phyloP scores from a whole-genome alignment of 2,888 invertebrate species.

The Chloroclystis v-ata region DNA sequence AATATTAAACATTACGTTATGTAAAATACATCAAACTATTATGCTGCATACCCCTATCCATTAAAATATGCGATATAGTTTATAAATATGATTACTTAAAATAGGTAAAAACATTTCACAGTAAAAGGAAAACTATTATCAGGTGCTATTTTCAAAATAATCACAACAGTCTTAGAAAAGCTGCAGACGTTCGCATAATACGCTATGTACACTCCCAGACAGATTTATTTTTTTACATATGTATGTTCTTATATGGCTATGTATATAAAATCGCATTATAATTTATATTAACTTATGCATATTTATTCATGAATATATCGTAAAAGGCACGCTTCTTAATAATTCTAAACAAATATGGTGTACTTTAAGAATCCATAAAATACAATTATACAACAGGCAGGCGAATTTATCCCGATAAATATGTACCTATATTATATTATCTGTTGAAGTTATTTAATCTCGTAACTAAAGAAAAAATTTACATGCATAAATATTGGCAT shows the following conservation, averaged over 20 bases:
- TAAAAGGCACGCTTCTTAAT: conserved; percentile 50
- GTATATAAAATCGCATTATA: conserved; percentile 7
- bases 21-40: conserved; percentile 14
- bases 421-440: too few species aligned
- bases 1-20: conserved; percentile 37
- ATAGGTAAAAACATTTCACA: conserved; percentile 5
- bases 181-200: conserved; percentile 28
- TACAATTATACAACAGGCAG: background rate
- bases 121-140: background rate
- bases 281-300: conserved; percentile 2
- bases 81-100: conserved; percentile 1
- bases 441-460: too few species aligned
- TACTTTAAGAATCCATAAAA: background rate
- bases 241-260: too few species aligned
- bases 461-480: too few species aligned
- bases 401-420: too few species aligned
- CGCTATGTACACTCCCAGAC: conserved; percentile 26
- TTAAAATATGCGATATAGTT: conserved; percentile 9
- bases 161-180: conserved; percentile 61
- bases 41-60: conserved; percentile 24
- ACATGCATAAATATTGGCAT: too few species aligned
- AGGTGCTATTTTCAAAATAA: conserved; percentile 40
- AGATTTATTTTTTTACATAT: too few species aligned
- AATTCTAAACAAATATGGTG: conserved; percentile 12
- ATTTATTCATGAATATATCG: conserved; percentile 29